Evolutionary conservation across 2,888 invertebrate species (phyloP), one percentile per base, ranked within the genome.

Genomic region (Alentia gelatinosa): DNA sequence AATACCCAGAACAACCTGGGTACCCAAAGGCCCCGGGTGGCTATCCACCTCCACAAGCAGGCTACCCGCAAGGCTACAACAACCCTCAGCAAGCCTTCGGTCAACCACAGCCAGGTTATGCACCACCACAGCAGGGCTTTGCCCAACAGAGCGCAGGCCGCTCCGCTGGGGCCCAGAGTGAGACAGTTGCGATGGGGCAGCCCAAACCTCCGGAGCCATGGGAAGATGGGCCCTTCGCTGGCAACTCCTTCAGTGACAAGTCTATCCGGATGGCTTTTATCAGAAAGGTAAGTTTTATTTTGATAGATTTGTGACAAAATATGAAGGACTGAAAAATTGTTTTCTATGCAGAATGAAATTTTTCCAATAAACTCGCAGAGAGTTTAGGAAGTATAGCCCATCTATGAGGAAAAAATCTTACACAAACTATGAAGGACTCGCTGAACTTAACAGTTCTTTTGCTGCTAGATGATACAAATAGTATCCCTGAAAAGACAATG

Each of bases 241-340:
- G 92, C 5, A 84, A 23, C 42, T 92, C 92, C 30, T 92, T 92
- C 90, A 94, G 94, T 4, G 94, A 95, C 91, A 95, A 94, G 89
- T 94, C 94, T 23, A 93, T 96, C 35, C 91, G 96, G 35, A 91
- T 94, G 68, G 94, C 93, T 1, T 96, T 96, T 90, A 95, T 96
- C 86, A 93, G 93, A 90, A 96, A 95, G 94, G 96, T 95, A 84
- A 5, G 75, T 37, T 75, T n/a, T n/a, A n/a, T n/a, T n/a, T n/a
- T n/a, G n/a, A n/a, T n/a, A n/a, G n/a, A n/a, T n/a, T n/a, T n/a
- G n/a, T n/a, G n/a, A n/a, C n/a, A n/a, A n/a, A n/a, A n/a, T n/a
- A n/a, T n/a, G n/a, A n/a, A n/a, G n/a, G n/a, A n/a, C n/a, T n/a
- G n/a, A n/a, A n/a, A n/a, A n/a, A n/a, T n/a, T n/a, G n/a, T n/a